These are phyloP conservation scores for Diarsia mendica DNA, from an alignment of 2,888 invertebrate genomes.

Conservation along the genomic window DNA sequence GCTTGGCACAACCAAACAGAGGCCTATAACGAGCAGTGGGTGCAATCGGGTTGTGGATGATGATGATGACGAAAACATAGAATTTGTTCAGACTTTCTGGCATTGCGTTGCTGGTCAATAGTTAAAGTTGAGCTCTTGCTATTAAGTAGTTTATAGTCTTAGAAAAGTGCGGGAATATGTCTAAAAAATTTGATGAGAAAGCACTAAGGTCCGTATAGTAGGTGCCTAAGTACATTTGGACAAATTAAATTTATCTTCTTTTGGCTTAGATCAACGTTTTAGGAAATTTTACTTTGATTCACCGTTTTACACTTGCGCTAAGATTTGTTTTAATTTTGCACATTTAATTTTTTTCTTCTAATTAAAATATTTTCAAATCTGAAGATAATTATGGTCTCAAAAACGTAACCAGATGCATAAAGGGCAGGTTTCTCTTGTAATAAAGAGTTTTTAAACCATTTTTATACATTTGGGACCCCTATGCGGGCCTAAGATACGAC, in stretches of 20 bases:
- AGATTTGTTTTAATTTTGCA: background rate
- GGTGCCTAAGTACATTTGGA: background rate
- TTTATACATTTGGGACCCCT: constrained; percentile 32
- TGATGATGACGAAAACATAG: no score
- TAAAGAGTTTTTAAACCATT: background rate
- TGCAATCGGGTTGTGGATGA: no score
- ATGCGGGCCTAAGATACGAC: background rate
- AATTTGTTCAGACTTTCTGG: background rate
- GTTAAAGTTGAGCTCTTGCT: background rate
- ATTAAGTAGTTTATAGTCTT: background rate
- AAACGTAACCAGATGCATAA: background rate
- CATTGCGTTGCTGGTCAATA: background rate
- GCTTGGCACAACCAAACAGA: no score
- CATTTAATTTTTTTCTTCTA: background rate
- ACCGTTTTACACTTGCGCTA: no score
- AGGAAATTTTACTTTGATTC: no score
- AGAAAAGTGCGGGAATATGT: constrained; percentile 21
- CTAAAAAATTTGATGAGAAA: background rate
- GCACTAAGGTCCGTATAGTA: background rate
- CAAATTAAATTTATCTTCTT: background rate
- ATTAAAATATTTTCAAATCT: background rate
- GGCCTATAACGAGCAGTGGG: no score
- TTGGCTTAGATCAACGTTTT: background rate
- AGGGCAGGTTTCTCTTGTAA: background rate
- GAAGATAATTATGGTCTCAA: accelerated